Base-by-base conservation (phyloP, 1,140 invertebrate species). In the Stratiolaelaps scimitus region DNA sequence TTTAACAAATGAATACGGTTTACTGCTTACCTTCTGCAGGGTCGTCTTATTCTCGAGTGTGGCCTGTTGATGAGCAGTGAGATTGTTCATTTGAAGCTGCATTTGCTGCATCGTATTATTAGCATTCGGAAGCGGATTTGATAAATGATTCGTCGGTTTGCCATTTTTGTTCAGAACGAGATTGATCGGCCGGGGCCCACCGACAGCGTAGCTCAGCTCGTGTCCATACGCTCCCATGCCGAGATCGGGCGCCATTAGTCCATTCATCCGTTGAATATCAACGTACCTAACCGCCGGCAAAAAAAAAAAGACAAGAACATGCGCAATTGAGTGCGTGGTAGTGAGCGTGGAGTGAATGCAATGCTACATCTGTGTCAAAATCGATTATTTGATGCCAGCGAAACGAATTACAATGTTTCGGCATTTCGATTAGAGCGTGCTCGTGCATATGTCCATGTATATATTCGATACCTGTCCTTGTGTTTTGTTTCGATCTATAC, bases 161-260 rank as follows among this genome's bases (percentile, higher is more conserved):
- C 53, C 53, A 34, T 60, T 60, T 23, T 60, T 60, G 10, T 60
- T 60, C 15, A 60, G 53, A 1, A 60, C 53, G 15, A 60, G 34
- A 10, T 60, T 60, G 26, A 60, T 60, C 20, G 53, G 53, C 53
- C 53, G 53, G 15, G 53, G 53, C 34, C 53, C 53, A 29, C 53
- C 53, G 26, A 60, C 53, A 17, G 53, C 53, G 23, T 60, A 60
- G 34, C 53, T 60, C 15, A 60, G 23, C 26, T 60, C 53, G 53
- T 60, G 53, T 26, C 53, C 53, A 60, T 60, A 60, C 26, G 53
- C 34, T 60, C 53, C 53, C 53, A 60, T 60, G 53, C 53, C 53
- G 15, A 60, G 53, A 60, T 60, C 53, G 34, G 53, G 53, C 26
- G 53, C 23, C 53, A 60, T 60, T 26, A 60, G 23, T 60, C 53